phyloP scores from a whole-genome alignment of 1,140 invertebrate species.

The Hylaeus volcanicus region DNA sequence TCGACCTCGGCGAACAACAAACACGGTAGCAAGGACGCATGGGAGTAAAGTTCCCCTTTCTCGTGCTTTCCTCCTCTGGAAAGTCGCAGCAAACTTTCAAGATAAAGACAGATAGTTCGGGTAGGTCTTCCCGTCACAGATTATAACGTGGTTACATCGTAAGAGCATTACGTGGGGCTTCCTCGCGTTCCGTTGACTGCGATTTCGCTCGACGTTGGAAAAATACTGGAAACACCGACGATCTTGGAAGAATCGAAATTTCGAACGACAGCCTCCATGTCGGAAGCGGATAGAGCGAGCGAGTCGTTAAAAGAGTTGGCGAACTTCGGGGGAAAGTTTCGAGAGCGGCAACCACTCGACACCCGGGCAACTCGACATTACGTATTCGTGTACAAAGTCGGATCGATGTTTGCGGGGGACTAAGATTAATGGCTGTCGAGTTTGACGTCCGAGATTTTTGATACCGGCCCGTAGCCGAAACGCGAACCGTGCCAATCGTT shows the following conservation, averaged over 20 bases:
- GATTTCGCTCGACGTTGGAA: not conserved
- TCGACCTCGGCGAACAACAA: not conserved
- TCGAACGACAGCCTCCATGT: too few relatives aligned
- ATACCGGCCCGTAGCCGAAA: conserved; percentile 25
- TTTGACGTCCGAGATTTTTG: conserved; percentile 57
- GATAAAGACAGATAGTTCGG: conserved; percentile 66
- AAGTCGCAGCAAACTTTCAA: conserved; percentile 60
- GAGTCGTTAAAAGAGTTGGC: conserved; percentile 21
- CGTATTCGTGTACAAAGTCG: conserved; percentile 60
- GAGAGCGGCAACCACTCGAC: conserved; percentile 1
- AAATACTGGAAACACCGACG: not conserved
- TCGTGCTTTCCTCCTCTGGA: not conserved
- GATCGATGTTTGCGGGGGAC: conserved; percentile 63
- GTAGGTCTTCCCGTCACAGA: conserved; percentile 72
- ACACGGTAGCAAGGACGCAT: not conserved
- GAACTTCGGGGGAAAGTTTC: conserved; percentile 16
- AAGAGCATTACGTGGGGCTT: conserved; percentile 73
- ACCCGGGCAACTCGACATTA: conserved; percentile 47
- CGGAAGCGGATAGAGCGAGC: not conserved
- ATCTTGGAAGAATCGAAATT: not conserved
- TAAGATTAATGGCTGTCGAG: conserved; percentile 63
- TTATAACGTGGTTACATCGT: conserved; percentile 71
- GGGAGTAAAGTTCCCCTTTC: conserved; percentile 1
- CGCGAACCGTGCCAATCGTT: not conserved
- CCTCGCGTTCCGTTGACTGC: conserved; percentile 35